These are phyloP conservation scores for Sialia sialis DNA, from an alignment of 2,113 vertebrate species.

Conservation along the genomic window DNA sequence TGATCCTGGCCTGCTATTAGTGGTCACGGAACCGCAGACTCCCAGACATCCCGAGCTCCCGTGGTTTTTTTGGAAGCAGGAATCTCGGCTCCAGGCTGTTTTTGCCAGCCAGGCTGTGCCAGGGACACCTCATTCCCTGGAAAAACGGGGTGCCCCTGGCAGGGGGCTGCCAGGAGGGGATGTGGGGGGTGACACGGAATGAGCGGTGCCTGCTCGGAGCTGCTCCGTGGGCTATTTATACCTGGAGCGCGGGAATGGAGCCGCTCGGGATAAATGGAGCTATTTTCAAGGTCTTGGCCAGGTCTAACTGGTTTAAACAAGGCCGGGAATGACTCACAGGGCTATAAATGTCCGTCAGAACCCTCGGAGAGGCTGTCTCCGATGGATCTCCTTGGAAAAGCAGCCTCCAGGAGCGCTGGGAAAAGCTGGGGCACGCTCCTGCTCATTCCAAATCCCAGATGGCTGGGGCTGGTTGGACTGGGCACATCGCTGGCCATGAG, in stretches of 20 bases:
- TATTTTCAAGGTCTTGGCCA: conserved; percentile 68
- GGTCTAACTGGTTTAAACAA: conserved; percentile 63
- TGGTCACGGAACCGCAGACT: conserved; percentile 36
- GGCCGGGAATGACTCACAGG: conserved; percentile 56
- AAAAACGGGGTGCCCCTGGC: not conserved
- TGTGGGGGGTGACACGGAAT: accelerated
- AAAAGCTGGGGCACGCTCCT: accelerated
- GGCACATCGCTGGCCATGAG: accelerated
- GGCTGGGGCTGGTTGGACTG: accelerated
- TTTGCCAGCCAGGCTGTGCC: not conserved
- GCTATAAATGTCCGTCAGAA: conserved; percentile 53
- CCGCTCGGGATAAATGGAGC: conserved; percentile 51
- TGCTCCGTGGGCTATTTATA: conserved; percentile 43
- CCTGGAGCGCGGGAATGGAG: not conserved
- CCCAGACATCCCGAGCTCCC: conserved; percentile 12
- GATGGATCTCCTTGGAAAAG: not conserved
- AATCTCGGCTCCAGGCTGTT: not conserved
- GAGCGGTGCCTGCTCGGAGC: not conserved
- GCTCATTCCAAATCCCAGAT: not conserved
- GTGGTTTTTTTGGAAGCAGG: not conserved
- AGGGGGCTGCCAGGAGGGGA: not conserved
- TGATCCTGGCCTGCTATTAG: conserved; percentile 39
- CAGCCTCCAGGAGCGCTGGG: not conserved
- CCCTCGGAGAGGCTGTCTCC: not conserved
- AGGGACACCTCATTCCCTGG: not conserved